Evolutionary conservation across 2,113 vertebrate genomes (phyloP).

Genomic region (Rostratula benghalensis): DNA sequence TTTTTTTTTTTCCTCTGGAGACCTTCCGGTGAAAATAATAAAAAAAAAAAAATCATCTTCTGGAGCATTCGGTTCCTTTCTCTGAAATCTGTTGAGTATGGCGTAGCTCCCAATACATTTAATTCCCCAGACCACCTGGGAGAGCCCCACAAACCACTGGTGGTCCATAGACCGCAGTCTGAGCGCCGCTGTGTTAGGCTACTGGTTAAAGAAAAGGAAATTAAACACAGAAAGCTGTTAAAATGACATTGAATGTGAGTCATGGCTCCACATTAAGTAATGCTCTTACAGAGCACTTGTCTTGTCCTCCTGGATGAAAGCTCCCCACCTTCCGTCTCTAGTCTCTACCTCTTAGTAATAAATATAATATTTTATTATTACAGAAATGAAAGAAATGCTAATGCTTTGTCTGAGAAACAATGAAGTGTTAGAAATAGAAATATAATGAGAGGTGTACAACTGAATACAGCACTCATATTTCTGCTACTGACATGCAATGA

Average conservation of each 20-base stretch:
- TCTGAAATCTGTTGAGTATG: neutral
- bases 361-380: conserved; percentile 30
- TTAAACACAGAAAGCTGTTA: conserved; percentile 56
- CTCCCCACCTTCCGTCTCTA: neutral
- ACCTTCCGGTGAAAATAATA: neutral
- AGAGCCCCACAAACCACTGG: conserved; percentile 1
- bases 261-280: conserved; percentile 12
- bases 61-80: neutral
- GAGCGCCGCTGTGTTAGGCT: neutral
- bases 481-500: neutral
- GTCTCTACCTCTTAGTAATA: neutral
- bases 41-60: neutral
- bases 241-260: conserved; percentile 34
- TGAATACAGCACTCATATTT: neutral
- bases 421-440: conserved; percentile 33
- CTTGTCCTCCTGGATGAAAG: conserved; percentile 1
- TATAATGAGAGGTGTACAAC: neutral
- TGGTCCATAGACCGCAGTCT: neutral
- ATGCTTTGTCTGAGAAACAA: conserved; percentile 40
- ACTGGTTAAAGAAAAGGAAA: conserved; percentile 47
- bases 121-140: conserved; percentile 14
- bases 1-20: neutral
- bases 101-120: neutral
- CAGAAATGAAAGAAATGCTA: conserved; percentile 29
- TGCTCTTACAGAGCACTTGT: neutral